phyloP scores from a whole-genome alignment of 2,888 invertebrate species.

The Drosophila niveifrons region DNA sequence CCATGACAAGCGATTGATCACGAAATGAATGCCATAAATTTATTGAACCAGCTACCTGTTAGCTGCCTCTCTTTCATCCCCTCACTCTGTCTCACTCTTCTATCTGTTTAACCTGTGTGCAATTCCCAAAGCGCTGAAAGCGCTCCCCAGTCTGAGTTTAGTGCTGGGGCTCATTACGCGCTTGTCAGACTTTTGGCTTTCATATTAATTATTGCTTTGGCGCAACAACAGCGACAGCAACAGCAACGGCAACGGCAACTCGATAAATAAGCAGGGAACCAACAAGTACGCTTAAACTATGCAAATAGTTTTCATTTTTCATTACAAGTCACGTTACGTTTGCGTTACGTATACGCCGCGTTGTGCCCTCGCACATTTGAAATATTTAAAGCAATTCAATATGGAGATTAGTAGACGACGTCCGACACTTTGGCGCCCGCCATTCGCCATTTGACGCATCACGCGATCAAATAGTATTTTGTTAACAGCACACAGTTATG shows the following conservation, averaged over 20 bases:
- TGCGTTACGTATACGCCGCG: conserved; percentile 66
- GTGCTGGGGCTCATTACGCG: conserved; percentile 32
- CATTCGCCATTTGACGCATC: conserved; percentile 31
- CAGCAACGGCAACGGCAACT: background rate
- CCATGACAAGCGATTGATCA: conserved; percentile 71
- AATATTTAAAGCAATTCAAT: conserved; percentile 69
- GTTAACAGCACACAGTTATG: conserved; percentile 70
- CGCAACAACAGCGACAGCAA: conserved; percentile 6
- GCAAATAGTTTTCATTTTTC: conserved; percentile 54
- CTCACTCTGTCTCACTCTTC: background rate
- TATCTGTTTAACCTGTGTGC: background rate
- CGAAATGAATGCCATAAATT: conserved; percentile 71
- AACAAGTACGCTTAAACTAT: conserved; percentile 39
- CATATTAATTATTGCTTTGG: conserved; percentile 13
- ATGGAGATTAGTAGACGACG: conserved; percentile 57
- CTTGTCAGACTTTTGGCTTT: conserved; percentile 24
- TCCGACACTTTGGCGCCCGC: conserved; percentile 27
- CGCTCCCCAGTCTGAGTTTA: background rate
- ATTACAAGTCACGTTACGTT: conserved; percentile 14
- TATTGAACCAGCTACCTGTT: conserved; percentile 20
- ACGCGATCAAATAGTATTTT: conserved; percentile 77
- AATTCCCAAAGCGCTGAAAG: background rate
- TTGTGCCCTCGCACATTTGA: conserved; percentile 51
- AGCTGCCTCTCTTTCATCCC: background rate
- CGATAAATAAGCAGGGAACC: background rate